Base-by-base conservation (phyloP, 2,113 vertebrate genomes). In the Mesitornis unicolor region DNA sequence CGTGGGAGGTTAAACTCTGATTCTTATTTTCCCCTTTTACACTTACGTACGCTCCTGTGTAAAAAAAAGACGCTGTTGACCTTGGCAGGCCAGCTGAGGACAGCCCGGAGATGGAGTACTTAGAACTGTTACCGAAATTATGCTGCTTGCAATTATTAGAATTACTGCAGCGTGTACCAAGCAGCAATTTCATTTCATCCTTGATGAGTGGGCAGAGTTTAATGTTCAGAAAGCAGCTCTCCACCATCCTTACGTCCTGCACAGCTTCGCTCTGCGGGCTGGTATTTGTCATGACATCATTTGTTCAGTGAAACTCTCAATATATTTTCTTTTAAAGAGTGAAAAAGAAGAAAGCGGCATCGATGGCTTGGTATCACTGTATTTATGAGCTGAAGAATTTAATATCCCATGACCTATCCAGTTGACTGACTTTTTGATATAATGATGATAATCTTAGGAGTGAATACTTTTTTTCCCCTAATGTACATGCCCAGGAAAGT, bases 1-100 rank as follows among this genome's bases (percentile, higher is more conserved):
- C 5, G 51, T 79, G 94, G 95, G 95, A 89, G 91, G 85, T 79
- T 92, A n/a, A 77, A 80, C 73, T 64, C 85, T 83, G 51, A 91
- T 69, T 38, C 83, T 75, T n/a, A 9, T 92, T 93, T 94, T 83
- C 78, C 76, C 79, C 43, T 68, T 87, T 56, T n/a, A 42, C 87
- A 75, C 78, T 93, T 79, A 71, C 33, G 4, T 53, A 54, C 10
- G 2, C 85, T 88, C 86, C 76, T 11, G 3, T 25, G 19, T 60
- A 47, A 48, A 38, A 29, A 59, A 60, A 40, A 26, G 67, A 24
- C 33, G 59, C 57, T 91, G 87, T 93, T 97, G 89, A 92, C 84
- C 59, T 96, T 95, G 97, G 93, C 93, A 92, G 35, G 63, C 80
- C 18, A 4, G 50, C 16, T 19, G 65, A 76, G 69, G 74, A 81